Evolutionary conservation across 2,113 vertebrate genomes (phyloP), one percentile per base, ranked within the genome.

Genomic region (Gracilinanus agilis): DNA sequence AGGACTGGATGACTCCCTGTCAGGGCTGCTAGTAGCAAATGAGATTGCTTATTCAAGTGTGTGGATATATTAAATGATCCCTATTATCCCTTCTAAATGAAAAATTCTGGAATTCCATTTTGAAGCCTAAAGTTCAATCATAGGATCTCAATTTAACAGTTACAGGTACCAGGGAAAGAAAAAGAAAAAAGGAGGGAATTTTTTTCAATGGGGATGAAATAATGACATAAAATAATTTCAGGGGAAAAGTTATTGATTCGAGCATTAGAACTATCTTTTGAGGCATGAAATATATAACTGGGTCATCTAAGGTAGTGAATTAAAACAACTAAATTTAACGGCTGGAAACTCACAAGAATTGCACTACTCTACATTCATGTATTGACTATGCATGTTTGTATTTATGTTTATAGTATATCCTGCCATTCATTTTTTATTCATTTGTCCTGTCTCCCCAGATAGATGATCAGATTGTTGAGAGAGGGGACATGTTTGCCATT

Each of bases 391-490:
- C 34, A 61, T 55, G 3, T 88, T 83, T 27, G 29, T n/a, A 34
- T 55, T 88, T 53, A 90, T 58, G n/a, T 3, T 88, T 89, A 61
- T 91, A 10, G 24, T 12, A 89, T 88, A 21, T 27, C 91, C 90
- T 91, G 88, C n/a, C 27, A 95, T 13, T 53, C 5, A 12, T 88
- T 95, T 92, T 92, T 34, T 23, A 91, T 88, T 44, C 44, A 89
- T 88, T 55, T 90, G 49, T 90, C 21, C 13, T 90, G 24, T n/a
- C 91, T 93, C 56, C 53, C 9, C 12, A 93, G 53, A 91, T 88
- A 83, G 24, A 91, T 94, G 54, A 55, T 88, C 54, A 55, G 0
- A 19, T 94, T 55, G 54, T 24, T n/a, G 67, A 75, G 67, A 75
- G n/a, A 56, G 54, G 90, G 34, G 49, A 16, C 3, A 61, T 34